phyloP scores from a whole-genome alignment of 37 sponge, comb jelly and placozoan species.

The Chondrilla cf. caribensis region DNA sequence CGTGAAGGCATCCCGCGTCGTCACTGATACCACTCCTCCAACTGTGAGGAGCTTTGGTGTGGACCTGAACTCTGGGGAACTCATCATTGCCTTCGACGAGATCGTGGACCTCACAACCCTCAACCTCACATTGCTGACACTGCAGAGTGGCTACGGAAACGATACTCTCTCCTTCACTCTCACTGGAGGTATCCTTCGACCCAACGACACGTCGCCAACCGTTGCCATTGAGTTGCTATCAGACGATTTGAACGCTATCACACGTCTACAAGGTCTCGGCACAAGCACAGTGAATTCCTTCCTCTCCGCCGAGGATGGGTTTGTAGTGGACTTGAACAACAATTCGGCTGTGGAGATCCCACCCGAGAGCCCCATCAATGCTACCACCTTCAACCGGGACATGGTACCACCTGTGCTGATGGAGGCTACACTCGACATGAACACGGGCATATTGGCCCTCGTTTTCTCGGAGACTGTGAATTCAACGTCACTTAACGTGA shows the following conservation, averaged over 20 bases:
- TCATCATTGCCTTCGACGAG: slow-evolving; percentile 75
- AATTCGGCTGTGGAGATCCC: slow-evolving; percentile 48
- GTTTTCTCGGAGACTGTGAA: slow-evolving; percentile 84
- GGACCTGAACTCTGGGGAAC: slow-evolving; percentile 67
- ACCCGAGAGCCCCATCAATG: slow-evolving; percentile 30
- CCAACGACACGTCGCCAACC: slow-evolving; percentile 24
- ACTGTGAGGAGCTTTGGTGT: slow-evolving; percentile 65
- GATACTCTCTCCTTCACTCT: slow-evolving; percentile 47
- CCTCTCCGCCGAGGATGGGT: slow-evolving; percentile 48
- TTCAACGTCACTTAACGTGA: slow-evolving; percentile 58
- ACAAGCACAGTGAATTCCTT: slow-evolving; percentile 49
- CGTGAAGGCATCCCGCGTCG: slow-evolving; percentile 22
- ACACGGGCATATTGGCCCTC: slow-evolving; percentile 57
- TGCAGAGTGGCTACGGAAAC: slow-evolving; percentile 52
- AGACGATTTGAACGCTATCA: slow-evolving; percentile 74
- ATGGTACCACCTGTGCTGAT: slow-evolving; percentile 57
- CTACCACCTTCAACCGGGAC: slow-evolving; percentile 55
- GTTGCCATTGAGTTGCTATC: slow-evolving; percentile 38
- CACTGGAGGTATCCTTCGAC: slow-evolving; percentile 52
- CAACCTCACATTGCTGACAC: slow-evolving; percentile 63
- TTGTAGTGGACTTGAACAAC: slow-evolving; percentile 59
- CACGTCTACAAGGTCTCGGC: slow-evolving; percentile 57
- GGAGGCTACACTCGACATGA: slow-evolving; percentile 50
- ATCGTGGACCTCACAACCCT: slow-evolving; percentile 56
- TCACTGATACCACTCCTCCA: slow-evolving; percentile 67